Percentiles rank a stretch among this genome's conserved stretches.
Evolutionary conservation across 2,888 invertebrate species (phyloP).

Genomic region (Oscheius myriophilus): DNA sequence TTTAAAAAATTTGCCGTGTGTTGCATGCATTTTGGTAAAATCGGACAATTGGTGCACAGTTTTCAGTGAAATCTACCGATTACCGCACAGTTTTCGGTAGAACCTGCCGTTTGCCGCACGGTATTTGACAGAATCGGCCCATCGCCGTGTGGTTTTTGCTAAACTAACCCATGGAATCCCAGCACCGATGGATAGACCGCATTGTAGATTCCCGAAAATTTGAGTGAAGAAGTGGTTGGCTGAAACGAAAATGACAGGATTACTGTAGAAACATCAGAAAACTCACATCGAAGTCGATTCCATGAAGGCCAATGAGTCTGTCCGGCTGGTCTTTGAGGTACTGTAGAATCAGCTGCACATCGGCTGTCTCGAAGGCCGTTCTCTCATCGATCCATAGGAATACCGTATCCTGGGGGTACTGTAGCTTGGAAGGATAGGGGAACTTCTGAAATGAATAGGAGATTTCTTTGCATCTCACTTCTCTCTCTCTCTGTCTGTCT

Average conservation of each 20-base stretch:
- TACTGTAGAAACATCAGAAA: not conserved
- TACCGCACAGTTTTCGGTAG: too few relatives aligned
- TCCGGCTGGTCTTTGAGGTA: constrained; percentile 16
- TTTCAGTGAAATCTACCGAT: too few relatives aligned
- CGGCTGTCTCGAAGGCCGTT: not conserved
- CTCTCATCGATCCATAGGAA: constrained; percentile 25
- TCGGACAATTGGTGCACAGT: too few relatives aligned
- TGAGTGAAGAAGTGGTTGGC: constrained; percentile 6
- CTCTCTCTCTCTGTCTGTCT: too few relatives aligned
- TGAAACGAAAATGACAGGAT: constrained; percentile 4
- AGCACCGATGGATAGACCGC: constrained; percentile 21
- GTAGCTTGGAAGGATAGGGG: not conserved
- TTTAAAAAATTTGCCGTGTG: too few relatives aligned
- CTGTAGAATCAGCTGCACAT: not conserved
- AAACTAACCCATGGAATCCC: constrained; percentile 7
- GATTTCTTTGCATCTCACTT: not conserved
- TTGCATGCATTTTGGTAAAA: not conserved
- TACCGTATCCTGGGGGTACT: not conserved
- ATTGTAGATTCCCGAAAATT: constrained; percentile 21
- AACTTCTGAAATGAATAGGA: too few relatives aligned
- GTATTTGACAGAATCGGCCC: not conserved
- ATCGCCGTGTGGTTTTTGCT: not conserved
- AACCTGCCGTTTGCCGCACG: too few relatives aligned
- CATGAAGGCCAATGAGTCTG: constrained; percentile 25
- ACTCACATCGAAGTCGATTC: constrained; percentile 24